Base-by-base conservation (phyloP, 2,888 invertebrate genomes). In the Crioceris asparagi region DNA sequence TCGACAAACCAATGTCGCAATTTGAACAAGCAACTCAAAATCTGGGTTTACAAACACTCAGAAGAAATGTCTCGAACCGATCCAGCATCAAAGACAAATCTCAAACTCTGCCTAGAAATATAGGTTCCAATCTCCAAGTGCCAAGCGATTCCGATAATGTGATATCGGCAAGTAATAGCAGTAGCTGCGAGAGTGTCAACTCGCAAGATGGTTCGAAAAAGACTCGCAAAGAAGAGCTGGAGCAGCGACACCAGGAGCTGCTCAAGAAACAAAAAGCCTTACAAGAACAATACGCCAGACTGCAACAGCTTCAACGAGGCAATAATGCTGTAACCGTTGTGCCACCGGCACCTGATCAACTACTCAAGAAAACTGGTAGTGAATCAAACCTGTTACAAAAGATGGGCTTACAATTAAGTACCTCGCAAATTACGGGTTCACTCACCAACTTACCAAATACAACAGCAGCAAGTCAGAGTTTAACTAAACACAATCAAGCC, bases 221-320 rank as follows among this genome's bases (percentile, higher is more conserved):
- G 39, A 56, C 60, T 7, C 72, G 84, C 1, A 85, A 85, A 54
- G 75, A 82, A 41, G 75, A 83, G 34, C 69, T 92, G 35, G 91
- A 91, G 58, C 81, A 83, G 56, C 75, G 91, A 3, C 92, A 92
- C 58, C 86, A 88, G 59, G 91, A 92, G 57, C 68, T 92, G 16
- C 66, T 92, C 10, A 78, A 83, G 47, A 90, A 91, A 55, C 92
- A 92, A 59, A 81, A 80, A 51, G 82, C 86, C 12, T 68, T 92
- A 14, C 91, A 92, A 60, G 91, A 92, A 54, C 92, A 92, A 59
- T 92, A 91, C 62, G 84, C 87, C 12, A 74, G 91, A 15, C 66
- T 92, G 40, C 91, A 92, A 60, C 83, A 86, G 66, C 73, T 91
- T 46, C 90, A 90, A 59, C 74, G 86, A 48, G 79, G 81, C 49